These are phyloP conservation scores for Drosophila acutilabella DNA, from an alignment of 2,888 invertebrate genomes.

Conservation along the genomic window DNA sequence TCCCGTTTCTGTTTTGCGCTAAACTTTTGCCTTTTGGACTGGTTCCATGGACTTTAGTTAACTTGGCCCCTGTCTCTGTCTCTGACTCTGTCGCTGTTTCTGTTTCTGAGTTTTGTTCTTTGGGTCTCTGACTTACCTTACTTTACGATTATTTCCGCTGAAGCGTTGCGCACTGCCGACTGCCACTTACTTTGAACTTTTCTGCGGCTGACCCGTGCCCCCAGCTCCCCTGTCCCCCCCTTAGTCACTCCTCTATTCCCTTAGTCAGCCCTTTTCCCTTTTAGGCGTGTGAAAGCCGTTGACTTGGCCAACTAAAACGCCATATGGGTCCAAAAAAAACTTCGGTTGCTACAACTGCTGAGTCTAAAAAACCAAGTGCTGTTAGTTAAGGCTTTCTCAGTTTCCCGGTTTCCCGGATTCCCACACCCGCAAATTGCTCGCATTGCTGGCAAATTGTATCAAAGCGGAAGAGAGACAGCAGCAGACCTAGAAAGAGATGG, in stretches of 20 bases:
- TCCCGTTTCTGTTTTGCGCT: slow-evolving; percentile 60
- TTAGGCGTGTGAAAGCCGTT: slow-evolving; percentile 74
- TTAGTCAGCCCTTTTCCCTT: slow-evolving; percentile 6
- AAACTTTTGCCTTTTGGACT: slow-evolving; percentile 36
- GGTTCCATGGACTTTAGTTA: slow-evolving; percentile 28
- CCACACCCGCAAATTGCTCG: slow-evolving; percentile 58
- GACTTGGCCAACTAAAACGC: slow-evolving; percentile 38
- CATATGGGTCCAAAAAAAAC: slow-evolving; percentile 35
- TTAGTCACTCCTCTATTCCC: neutral
- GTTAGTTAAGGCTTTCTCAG: slow-evolving; percentile 29
- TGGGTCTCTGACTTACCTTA: slow-evolving; percentile 56
- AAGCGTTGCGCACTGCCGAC: slow-evolving; percentile 70
- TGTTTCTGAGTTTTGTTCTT: slow-evolving; percentile 26
- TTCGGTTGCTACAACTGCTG: slow-evolving; percentile 1
- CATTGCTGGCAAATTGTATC: slow-evolving; percentile 69
- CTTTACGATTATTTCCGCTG: slow-evolving; percentile 80
- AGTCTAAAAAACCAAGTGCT: slow-evolving; percentile 14
- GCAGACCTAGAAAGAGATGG: slow-evolving; percentile 2
- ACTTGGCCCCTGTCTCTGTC: slow-evolving; percentile 28
- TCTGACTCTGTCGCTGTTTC: slow-evolving; percentile 30
- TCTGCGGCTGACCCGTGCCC: slow-evolving; percentile 47
- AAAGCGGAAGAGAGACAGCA: slow-evolving; percentile 37
- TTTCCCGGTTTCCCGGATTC: slow-evolving; percentile 36
- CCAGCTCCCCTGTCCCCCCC: neutral
- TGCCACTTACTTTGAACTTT: slow-evolving; percentile 75